phyloP scores from a whole-genome alignment of 2,113 vertebrate species.

The Heliornis fulica region DNA sequence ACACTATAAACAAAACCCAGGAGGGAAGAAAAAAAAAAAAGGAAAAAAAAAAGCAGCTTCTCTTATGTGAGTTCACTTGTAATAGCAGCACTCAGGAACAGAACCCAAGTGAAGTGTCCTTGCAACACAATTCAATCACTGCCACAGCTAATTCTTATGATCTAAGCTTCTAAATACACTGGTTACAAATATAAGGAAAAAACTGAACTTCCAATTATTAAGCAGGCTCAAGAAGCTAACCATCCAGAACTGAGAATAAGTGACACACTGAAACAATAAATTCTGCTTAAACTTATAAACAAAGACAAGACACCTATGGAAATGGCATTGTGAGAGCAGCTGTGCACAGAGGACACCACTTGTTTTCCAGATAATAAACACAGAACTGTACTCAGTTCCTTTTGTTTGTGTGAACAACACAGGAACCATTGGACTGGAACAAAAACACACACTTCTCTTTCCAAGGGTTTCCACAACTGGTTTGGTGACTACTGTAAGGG shows the following conservation, averaged over 20 bases:
- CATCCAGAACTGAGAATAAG: not conserved
- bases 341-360: constrained; percentile 63
- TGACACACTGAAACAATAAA: not conserved
- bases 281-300: constrained; percentile 14
- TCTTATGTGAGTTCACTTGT: not conserved
- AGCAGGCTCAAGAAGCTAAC: constrained; percentile 55
- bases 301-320: constrained; percentile 1
- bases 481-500: not conserved
- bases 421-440: not conserved
- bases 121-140: not conserved
- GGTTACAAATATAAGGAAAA: not conserved
- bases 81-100: not conserved
- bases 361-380: not conserved
- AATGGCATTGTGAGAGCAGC: not conserved
- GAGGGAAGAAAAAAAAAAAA: not conserved
- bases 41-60: not conserved
- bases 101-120: not conserved
- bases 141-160: not conserved
- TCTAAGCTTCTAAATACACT: not conserved
- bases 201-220: not conserved
- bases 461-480: not conserved
- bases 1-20: not conserved
- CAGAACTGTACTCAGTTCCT: not conserved
- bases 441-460: not conserved
- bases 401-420: not conserved